phyloP scores from a whole-genome alignment of 2,797 vertebrate species.

The Artibeus jamaicensis region DNA sequence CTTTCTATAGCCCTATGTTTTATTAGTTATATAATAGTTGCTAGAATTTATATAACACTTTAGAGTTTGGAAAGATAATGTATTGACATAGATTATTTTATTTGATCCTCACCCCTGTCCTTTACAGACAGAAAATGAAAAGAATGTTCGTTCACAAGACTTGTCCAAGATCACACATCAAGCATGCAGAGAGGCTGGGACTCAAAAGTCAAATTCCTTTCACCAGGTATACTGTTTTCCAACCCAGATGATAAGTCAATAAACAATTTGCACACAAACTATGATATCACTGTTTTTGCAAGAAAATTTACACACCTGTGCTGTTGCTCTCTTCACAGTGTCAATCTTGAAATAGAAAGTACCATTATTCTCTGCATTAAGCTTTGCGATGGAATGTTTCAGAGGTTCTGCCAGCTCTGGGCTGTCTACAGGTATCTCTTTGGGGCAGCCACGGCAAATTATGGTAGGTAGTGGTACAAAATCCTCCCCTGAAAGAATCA shows the following conservation, averaged over 20 bases:
- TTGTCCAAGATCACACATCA: not conserved
- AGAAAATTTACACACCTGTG: constrained; percentile 76
- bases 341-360: constrained; percentile 77
- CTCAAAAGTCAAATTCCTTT: not conserved
- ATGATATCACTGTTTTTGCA: not conserved
- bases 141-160: not conserved
- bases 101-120: not conserved
- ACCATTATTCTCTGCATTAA: constrained; percentile 66
- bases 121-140: not conserved
- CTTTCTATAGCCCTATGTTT: not conserved
- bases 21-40: not conserved
- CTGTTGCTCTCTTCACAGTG: constrained; percentile 56
- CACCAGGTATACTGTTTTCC: not conserved
- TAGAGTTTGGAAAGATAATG: not conserved
- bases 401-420: constrained; percentile 71
- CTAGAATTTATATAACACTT: not conserved
- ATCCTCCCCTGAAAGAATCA: constrained; percentile 67
- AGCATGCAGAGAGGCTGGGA: not conserved
- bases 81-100: not conserved
- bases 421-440: not conserved
- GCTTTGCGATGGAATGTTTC: constrained; percentile 69
- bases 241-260: not conserved
- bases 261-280: not conserved
- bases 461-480: accelerated
- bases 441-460: constrained; percentile 47